Base-by-base conservation (phyloP, 2,888 invertebrate species). In the Molanna angustata region DNA sequence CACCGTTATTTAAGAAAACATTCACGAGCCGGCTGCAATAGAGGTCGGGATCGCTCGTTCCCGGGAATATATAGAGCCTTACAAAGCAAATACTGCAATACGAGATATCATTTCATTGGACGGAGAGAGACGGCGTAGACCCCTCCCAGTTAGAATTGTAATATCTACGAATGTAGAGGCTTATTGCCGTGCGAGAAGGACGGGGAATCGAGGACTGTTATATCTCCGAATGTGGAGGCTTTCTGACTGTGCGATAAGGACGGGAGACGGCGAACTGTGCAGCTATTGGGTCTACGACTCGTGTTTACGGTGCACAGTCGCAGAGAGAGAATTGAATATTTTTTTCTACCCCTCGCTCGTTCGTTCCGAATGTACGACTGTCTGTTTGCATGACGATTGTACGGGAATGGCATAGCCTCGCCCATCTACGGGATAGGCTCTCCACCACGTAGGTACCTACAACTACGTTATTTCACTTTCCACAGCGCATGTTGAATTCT, bases 211-310 rank as follows among this genome's bases (percentile, higher is more conserved):
- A 70, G 49, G 47, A 52, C n/a, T n/a, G n/a, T n/a, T n/a, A n/a
- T n/a, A n/a, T n/a, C n/a, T n/a, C n/a, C n/a, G n/a, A n/a, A n/a
- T n/a, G n/a, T n/a, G n/a, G n/a, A n/a, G n/a, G n/a, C n/a, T n/a
- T n/a, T n/a, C n/a, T n/a, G n/a, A n/a, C n/a, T n/a, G n/a, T n/a
- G n/a, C n/a, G n/a, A n/a, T n/a, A n/a, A n/a, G n/a, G n/a, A 42
- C 35, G 31, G 69, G 72, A 76, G 74, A 73, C 74, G 73, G 74
- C 74, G 75, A 74, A 74, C 73, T 70, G 71, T 70, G 72, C 70
- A 73, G 73, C 72, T 42, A 48, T 45, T 47, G 52, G 46, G n/a
- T 43, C 53, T 49, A 61, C 59, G 60, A 59, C 57, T 35, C 35
- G 35, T 20, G 37, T n/a, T 19, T 18, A 20, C 20, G 37, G 19